Evolutionary conservation across 2,113 vertebrate genomes (phyloP), one percentile per base, ranked within the genome.

Genomic region (Passer montanus): DNA sequence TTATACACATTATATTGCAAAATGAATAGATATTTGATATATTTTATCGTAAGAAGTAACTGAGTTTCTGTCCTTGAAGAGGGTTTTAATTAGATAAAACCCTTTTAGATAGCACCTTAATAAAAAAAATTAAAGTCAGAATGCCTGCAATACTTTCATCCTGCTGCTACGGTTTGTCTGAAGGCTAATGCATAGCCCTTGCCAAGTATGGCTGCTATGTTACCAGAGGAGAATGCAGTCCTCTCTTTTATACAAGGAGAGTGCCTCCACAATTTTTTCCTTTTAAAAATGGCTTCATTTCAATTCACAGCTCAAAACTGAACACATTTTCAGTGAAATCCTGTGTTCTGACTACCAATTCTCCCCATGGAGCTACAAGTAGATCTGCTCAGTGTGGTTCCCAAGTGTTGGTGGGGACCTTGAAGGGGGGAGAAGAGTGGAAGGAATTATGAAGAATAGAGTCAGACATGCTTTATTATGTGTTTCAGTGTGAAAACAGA

Each of bases 381-480:
- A 6, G 3, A 35, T 35, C 16, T 79, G 15, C 31, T 78, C 41
- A 53, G 21, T 1, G 1, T 2, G 0, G 70, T 10, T 70, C 15
- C 30, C 1, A 3, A 53, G 20, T 0, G 0, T 1, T 63, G 27
- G 14, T 24, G 37, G 5, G 33, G 9, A 84, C 23, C 17, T 67
- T 9, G 1, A 14, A 75, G 24, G 2, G 8, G 13, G 12, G 7
- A 52, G 16, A 60, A 53, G 15, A 85, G 15, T 21, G 22, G 39
- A 89, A 72, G 19, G 15, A 91, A 60, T 50, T 47, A 50, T 0
- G 0, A 76, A 64, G 72, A 41, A 7, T 13, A 11, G 44, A 68
- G 30, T 43, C 41, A 69, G 27, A 84, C 33, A 63, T 67, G 9
- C 11, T 69, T 72, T 63, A 41, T 17, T 66, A 33, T n/a, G 9